Percentiles rank a stretch among this genome's conserved stretches.
These are phyloP conservation scores for Serripes groenlandicus DNA, from an alignment of 2,888 invertebrate genomes.

Conservation along the genomic window DNA sequence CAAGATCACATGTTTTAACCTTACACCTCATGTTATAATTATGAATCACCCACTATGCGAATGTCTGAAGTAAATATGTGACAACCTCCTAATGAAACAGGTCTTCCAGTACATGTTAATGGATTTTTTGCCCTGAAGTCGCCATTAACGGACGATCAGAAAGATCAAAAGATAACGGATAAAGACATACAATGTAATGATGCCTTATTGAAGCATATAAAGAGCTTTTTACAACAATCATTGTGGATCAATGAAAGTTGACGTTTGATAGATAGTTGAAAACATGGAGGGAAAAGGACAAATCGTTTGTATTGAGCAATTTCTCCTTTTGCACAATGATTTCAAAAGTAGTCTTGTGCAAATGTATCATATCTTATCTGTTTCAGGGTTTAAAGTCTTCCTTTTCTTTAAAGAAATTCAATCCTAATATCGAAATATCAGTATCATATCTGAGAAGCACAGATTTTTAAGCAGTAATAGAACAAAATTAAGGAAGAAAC, in stretches of 20 bases:
- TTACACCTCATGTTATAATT: neutral
- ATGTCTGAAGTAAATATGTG: neutral
- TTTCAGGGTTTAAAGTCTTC: no score
- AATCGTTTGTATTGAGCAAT: neutral
- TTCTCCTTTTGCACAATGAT: neutral
- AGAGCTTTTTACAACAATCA: no score
- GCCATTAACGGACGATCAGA: no score
- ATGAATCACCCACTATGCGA: neutral
- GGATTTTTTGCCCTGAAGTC: no score
- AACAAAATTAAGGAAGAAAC: no score
- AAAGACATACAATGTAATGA: neutral
- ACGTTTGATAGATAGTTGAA: neutral
- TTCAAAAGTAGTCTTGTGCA: neutral
- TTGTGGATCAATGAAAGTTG: neutral
- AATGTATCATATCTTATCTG: no score
- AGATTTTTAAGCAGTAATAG: no score
- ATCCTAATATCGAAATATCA: no score
- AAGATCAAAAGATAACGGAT: neutral
- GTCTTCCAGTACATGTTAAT: neutral
- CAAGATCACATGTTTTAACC: neutral
- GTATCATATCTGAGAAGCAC: no score
- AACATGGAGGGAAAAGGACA: neutral
- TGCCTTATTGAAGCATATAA: no score
- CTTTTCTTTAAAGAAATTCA: no score
- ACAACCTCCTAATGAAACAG: neutral